Evolutionary conservation across 2,113 vertebrate genomes (phyloP), one percentile per base, ranked within the genome.

Genomic region (Limnothrissa miodon): DNA sequence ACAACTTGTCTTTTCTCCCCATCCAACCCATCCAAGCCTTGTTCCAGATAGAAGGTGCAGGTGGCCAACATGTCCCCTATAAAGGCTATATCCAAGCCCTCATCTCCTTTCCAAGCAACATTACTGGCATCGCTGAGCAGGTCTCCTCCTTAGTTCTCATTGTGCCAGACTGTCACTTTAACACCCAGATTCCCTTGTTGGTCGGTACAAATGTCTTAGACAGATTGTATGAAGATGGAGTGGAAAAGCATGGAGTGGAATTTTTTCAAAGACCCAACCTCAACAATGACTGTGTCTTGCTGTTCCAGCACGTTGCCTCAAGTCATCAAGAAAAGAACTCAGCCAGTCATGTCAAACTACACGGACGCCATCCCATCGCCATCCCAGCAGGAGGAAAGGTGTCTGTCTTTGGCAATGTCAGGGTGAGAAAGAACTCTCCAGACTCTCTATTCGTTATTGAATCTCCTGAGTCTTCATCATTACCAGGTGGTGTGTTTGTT

Each of bases 21-120:
- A 83, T 85, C 29, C n/a, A 82, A 45, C 78, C 80, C 25, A 82
- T 85, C 39, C 39, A 85, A n/a, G 0, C 42, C 33, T 46, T 85
- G 17, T 45, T 85, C 23, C 36, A 85, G 39, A 44, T 85, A 15
- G 81, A 85, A 36, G 79, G 83, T 39, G 83, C 79, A 13, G 56
- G 59, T 23, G 83, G 56, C 21, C 83, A 83, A 78, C 21, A 45
- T 0, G 74, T 80, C 9, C 78, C 83, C 6, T 80, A 84, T 36
- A 13, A 80, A 25, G 79, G 83, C 56, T 78, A 80, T 46, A 59
- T 79, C 11, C 25, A 83, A 39, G n/a, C 23, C 19, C 8, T 19
- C 19, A 10, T 83, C 44, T 45, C 44, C 13, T 59, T 83, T 25
- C 82, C 82, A n/a, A 25, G 44, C 46, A 33, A 42, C 9, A 25